phyloP scores from a whole-genome alignment of 1,140 invertebrate species.

The Oscheius sp. region DNA sequence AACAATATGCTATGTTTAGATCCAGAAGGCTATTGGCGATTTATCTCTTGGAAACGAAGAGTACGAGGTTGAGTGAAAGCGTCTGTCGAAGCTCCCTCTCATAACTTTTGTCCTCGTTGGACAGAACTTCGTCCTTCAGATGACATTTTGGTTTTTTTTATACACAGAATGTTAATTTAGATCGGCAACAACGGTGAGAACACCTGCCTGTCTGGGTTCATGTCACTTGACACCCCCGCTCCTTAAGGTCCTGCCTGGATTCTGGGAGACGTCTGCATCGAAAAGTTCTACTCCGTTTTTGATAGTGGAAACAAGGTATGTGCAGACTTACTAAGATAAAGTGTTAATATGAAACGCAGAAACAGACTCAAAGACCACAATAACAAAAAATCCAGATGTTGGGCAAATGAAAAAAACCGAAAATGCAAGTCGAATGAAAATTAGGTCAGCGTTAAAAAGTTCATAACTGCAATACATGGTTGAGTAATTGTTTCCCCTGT shows the following conservation, averaged over 20 bases:
- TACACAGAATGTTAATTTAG: slow-evolving; percentile 49
- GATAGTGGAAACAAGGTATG: slow-evolving; percentile 61
- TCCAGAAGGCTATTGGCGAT: slow-evolving; percentile 48
- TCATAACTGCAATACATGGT: no score
- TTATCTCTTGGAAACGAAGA: slow-evolving; percentile 44
- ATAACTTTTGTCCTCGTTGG: slow-evolving; percentile 78
- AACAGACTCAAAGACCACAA: background rate
- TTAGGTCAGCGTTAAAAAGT: no score
- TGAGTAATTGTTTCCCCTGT: no score
- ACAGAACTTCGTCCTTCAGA: slow-evolving; percentile 69
- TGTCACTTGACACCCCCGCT: slow-evolving; percentile 87
- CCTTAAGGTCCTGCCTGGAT: slow-evolving; percentile 91
- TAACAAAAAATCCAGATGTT: slow-evolving; percentile 7
- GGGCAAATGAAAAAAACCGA: no score
- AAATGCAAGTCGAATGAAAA: no score
- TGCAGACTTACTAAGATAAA: background rate
- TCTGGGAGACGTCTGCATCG: slow-evolving; percentile 68
- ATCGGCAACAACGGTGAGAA: slow-evolving; percentile 58
- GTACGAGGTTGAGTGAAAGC: slow-evolving; percentile 62
- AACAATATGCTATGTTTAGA: slow-evolving; percentile 66
- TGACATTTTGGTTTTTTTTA: slow-evolving; percentile 16
- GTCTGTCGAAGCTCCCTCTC: slow-evolving; percentile 70
- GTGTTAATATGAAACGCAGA: background rate
- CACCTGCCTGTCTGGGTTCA: slow-evolving; percentile 85
- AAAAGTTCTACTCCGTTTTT: slow-evolving; percentile 65